Evolutionary conservation across 2,113 vertebrate species (phyloP).

Genomic region (Damaliscus lunatus): DNA sequence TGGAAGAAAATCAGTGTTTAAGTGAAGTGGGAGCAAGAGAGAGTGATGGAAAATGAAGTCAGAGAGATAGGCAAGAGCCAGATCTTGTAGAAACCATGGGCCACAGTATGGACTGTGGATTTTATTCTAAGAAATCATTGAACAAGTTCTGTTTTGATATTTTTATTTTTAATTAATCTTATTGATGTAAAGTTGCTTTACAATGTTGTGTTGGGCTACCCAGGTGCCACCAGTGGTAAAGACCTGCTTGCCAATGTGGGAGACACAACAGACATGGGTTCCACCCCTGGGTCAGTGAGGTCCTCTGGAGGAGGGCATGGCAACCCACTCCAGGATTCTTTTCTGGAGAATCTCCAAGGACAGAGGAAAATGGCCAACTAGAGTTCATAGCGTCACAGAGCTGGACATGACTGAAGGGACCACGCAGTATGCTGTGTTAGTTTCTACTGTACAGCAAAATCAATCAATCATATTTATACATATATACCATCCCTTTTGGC

Average conservation of each 20-base stretch:
- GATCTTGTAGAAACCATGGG: neutral
- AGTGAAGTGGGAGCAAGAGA: neutral
- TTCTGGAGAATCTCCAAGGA: neutral
- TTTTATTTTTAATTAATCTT: neutral
- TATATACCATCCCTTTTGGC: neutral
- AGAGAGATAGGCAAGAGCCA: neutral
- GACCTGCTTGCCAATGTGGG: neutral
- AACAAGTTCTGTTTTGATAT: neutral
- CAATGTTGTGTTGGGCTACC: neutral
- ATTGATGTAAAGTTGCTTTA: neutral
- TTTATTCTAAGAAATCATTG: neutral
- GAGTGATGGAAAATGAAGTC: neutral
- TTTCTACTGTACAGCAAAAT: neutral
- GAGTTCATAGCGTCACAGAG: neutral
- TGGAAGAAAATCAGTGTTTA: neutral
- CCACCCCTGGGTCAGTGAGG: neutral
- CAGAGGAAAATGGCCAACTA: neutral
- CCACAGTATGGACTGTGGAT: neutral
- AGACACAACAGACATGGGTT: neutral
- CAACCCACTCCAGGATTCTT: neutral
- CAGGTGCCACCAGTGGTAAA: neutral
- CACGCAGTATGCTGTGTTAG: neutral
- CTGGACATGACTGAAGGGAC: neutral
- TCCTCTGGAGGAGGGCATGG: neutral
- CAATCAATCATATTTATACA: neutral